Base-by-base conservation (phyloP, 2,113 vertebrate species). In the Cavia porcellus region DNA sequence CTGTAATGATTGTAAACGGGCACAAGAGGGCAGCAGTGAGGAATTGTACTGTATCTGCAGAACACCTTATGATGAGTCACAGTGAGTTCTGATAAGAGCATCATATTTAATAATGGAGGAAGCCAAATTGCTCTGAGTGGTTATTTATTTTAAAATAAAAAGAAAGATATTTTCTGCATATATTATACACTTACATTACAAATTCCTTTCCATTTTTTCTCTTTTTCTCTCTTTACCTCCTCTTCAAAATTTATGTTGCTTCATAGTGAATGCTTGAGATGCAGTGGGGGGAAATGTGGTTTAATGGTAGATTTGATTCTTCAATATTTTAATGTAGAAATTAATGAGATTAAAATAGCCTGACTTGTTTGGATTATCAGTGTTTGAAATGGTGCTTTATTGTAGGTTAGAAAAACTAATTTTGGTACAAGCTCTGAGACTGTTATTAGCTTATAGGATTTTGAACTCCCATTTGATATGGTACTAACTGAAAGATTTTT, bases 1-100 rank as follows among this genome's bases (percentile, higher is more conserved):
- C 99, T 99, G 99, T 97, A 99, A 99, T 96, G 99, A 99, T 98
- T 99, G 99, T 98, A 99, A 99, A 98, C 99, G 99, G 91, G 99
- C 99, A 97, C 99, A 99, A 99, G 99, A 99, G 98, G 99, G 99
- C 99, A 99, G 99, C 99, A 99, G 98, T 96, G 99, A 99, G 99
- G 99, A 99, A 98, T 99, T 99, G 98, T 99, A 99, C 99, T 99
- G 99, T 99, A 99, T 99, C 99, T 99, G 99, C 99, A 99, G 99
- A 99, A 99, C 99, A 99, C 99, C 99, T 98, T 99, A 99, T 99
- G 99, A 99, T 99, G 99, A 99, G 98, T 99, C 99, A 96, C 99
- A 99, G 99, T 99, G 99, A 99, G 99, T 99, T 99, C 98, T 98
- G 98, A 98, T 98, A 97, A 98, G 99, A 99, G 98, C 98, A 98